Percentiles rank a stretch among this genome's conserved stretches.
These are phyloP conservation scores for Phacellophora camtschatica DNA, from an alignment of 30 jellyfish, hydroid and myxozoan species.

Conservation along the genomic window DNA sequence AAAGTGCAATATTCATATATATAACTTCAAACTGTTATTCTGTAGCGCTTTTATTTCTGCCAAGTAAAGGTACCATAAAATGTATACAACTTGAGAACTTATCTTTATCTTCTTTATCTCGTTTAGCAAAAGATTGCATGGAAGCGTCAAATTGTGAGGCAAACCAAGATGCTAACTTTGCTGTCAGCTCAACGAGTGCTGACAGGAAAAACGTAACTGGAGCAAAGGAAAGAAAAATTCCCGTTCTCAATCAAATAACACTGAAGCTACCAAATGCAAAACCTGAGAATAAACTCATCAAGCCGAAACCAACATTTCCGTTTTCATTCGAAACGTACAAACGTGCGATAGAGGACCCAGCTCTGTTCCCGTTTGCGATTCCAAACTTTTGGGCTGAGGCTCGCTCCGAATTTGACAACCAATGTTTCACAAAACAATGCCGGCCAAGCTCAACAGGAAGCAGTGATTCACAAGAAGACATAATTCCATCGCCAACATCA, in stretches of 20 bases:
- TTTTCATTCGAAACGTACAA: constrained; percentile 61
- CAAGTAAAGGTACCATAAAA: no score
- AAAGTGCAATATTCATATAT: no score
- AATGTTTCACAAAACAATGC: constrained; percentile 3
- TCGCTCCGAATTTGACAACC: background rate
- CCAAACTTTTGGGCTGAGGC: constrained; percentile 68
- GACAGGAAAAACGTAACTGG: background rate
- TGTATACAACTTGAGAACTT: no score
- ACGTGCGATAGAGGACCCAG: constrained; percentile 55
- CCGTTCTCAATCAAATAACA: background rate
- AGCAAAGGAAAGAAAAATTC: background rate
- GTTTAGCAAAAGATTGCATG: background rate
- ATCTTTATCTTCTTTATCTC: background rate
- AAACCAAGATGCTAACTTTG: background rate
- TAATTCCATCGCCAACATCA: constrained; percentile 81
- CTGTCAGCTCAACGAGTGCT: background rate
- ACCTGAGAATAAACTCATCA: constrained; percentile 16
- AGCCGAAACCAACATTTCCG: constrained; percentile 76
- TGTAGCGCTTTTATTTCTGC: no score
- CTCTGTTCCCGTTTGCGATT: constrained; percentile 68
- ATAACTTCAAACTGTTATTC: no score
- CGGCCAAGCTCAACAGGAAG: constrained; percentile 55
- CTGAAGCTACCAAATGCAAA: background rate
- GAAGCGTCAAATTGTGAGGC: background rate
- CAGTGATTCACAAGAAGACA: constrained; percentile 69